Base-by-base conservation (phyloP, 1,140 invertebrate species). In the Drosophila leontia region DNA sequence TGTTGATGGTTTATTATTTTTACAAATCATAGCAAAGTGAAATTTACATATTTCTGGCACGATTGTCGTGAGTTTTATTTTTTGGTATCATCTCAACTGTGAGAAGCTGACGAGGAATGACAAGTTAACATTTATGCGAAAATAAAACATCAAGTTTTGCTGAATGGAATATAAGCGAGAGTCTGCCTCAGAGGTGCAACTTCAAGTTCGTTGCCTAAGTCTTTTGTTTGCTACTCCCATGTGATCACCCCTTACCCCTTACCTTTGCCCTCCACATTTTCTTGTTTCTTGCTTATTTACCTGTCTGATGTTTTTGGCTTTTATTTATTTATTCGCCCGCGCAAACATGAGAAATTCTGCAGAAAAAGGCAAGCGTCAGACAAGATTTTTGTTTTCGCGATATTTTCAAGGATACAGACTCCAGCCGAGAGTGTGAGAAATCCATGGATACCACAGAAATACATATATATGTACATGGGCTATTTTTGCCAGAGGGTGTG, bases 1-100 rank as follows among this genome's bases (percentile, higher is more conserved):
- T 58, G 65, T 59, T 71, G 67, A 60, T 72, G 42, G 68, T 72
- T 74, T 74, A 51, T 60, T 74, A 74, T 74, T 74, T 71, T 71
- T 64, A 53, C 60, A 78, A 78, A 75, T 72, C 56, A 82, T 74
- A 80, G 82, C 82, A 84, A 64, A 80, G 56, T 62, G 29, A 69
- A 67, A 88, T 87, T 80, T 87, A 76, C 77, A 87, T 80, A 75
- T 88, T 76, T 75, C 26, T 41, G 51, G 63, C 84, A 87, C 84
- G 84, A 88, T 62, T 51, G 48, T 87, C 84, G 84, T 84, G 84
- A 63, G 53, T 13, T 7, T 32, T 13, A n/a, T 39, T 13, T 39
- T 65, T 61, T 12, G 3, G 12, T 7, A 42, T 39, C 26, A 77
- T 63, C 51, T 67, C 42, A 70, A 63, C 58, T 63, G 42, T 59